These are phyloP conservation scores for Aplodontia rufa DNA, from an alignment of 2,113 vertebrate genomes.

Conservation along the genomic window DNA sequence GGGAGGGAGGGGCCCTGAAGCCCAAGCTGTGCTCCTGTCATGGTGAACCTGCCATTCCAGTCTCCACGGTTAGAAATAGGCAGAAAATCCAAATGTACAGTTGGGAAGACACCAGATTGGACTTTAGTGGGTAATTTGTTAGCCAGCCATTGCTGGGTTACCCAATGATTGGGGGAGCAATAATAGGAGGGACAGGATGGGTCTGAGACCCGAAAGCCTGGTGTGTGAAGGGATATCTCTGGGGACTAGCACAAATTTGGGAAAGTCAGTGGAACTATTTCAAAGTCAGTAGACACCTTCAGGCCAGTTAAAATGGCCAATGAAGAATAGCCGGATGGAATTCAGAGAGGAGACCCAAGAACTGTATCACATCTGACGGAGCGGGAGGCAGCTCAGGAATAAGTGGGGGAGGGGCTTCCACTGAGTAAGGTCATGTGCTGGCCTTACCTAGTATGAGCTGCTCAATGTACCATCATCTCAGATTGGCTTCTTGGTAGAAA, in stretches of 20 bases:
- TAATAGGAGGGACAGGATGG: background rate
- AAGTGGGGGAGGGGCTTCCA: background rate
- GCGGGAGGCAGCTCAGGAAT: background rate
- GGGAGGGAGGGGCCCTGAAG: background rate
- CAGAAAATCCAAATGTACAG: background rate
- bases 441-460: background rate
- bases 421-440: background rate
- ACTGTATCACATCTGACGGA: background rate
- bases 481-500: background rate
- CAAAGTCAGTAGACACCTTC: background rate
- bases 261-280: background rate
- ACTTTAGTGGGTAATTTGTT: background rate
- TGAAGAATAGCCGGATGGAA: background rate
- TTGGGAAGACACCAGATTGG: background rate
- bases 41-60: background rate
- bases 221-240: background rate
- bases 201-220: background rate
- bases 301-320: background rate
- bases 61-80: background rate
- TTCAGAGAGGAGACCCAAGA: background rate
- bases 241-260: background rate
- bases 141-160: background rate
- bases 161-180: too few species aligned
- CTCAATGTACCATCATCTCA: background rate
- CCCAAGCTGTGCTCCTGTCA: background rate